Base-by-base conservation (phyloP, 35 echinoderm and acorn worm species). In the Ptychodera flava region DNA sequence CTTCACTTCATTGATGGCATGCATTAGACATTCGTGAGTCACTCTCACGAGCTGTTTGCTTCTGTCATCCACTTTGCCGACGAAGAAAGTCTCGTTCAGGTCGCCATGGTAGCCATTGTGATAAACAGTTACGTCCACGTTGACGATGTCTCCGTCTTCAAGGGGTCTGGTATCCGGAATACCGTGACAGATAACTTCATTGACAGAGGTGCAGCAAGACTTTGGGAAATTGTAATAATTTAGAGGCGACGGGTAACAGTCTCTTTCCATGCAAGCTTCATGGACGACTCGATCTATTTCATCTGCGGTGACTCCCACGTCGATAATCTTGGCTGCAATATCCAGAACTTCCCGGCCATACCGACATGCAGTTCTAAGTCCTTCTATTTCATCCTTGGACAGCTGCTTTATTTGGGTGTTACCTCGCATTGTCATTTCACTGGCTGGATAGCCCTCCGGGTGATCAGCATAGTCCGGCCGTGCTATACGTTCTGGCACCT, bases 151-250 rank as follows among this genome's bases (percentile, higher is more conserved):
- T 79, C 96, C 96, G 32, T 99, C 89, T 88, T 92, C 88, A 78
- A 99, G 89, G 31, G 93, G 90, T 34, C 96, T 89, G 31, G 92
- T 89, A 77, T 99, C 96, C 35, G 96, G 96, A 88, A 99, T 99
- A 77, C 96, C 96, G 76, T 99, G 96, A 86, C 96, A 99, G 88
- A 99, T 99, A 10, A 99, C 96, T 84, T 99, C 96, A 92, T 99
- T 99, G 10, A 99, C 96, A 32, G 96, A 99, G 90, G 96, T 99
- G 88, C 96, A 99, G 83, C 96, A 99, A 1, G 96, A 99, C 81
- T 99, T 99, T n/a, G 96, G 96, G 78, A 99, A 99, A 28, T 91
- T 88, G 37, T 90, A 88, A 86, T 99, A 99, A 84, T 99, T 99
- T 1, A 99, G 83, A 0, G 96, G 96, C 37, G 96, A 99, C 0